These are phyloP conservation scores for Notothenia rossii DNA, from an alignment of 2,113 vertebrate species.

Conservation along the genomic window DNA sequence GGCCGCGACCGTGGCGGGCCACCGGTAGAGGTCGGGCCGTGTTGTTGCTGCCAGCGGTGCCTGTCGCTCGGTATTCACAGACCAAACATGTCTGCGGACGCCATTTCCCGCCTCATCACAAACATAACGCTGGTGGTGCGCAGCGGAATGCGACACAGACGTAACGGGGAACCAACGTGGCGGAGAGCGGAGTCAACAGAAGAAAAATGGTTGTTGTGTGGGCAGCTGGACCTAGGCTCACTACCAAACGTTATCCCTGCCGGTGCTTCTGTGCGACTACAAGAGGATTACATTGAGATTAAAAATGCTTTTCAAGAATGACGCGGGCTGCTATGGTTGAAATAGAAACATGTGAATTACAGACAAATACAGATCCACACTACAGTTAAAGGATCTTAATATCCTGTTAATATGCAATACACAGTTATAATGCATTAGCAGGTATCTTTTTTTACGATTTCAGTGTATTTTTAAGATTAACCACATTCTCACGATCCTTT, in stretches of 20 bases:
- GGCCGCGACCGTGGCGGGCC: slow-evolving; percentile 63
- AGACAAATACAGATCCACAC: too few relatives aligned
- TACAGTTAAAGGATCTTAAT: too few relatives aligned
- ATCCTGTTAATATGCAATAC: too few relatives aligned
- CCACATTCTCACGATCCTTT: too few relatives aligned
- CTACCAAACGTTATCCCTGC: slow-evolving; percentile 24
- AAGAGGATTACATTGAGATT: background rate
- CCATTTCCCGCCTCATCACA: slow-evolving; percentile 84
- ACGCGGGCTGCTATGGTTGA: too few relatives aligned
- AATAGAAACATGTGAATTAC: too few relatives aligned
- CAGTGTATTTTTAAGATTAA: background rate
- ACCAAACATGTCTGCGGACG: slow-evolving; percentile 73
- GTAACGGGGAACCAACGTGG: slow-evolving; percentile 66
- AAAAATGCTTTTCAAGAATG: too few relatives aligned
- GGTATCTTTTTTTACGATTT: too few relatives aligned
- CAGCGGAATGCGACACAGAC: slow-evolving; percentile 71
- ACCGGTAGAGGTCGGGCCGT: slow-evolving; percentile 60
- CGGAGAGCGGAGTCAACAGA: slow-evolving; percentile 48
- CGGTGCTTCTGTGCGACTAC: slow-evolving; percentile 30
- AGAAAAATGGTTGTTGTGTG: slow-evolving; percentile 42
- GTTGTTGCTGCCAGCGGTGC: slow-evolving; percentile 63
- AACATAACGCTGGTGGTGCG: slow-evolving; percentile 70
- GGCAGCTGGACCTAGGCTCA: slow-evolving; percentile 30
- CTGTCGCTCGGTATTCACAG: slow-evolving; percentile 63
- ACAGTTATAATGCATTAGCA: too few relatives aligned